phyloP scores from a whole-genome alignment of 2,797 vertebrate genomes.

The Darevskia mixta region DNA sequence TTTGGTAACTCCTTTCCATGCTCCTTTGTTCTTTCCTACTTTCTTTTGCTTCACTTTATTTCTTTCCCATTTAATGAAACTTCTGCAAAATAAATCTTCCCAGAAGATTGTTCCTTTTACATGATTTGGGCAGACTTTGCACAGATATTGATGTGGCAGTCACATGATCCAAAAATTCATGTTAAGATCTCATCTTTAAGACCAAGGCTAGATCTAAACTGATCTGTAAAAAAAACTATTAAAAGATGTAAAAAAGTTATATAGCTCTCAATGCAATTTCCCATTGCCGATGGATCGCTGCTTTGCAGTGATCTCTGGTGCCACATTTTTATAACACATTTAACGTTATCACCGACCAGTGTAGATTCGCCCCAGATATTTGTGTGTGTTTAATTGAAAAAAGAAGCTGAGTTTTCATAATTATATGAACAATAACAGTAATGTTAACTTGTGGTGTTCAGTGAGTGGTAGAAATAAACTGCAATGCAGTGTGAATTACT shows the following conservation, averaged over 20 bases:
- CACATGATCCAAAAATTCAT: not conserved
- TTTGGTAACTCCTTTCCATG: not conserved
- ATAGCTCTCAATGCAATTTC: too few relatives aligned
- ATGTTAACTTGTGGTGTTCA: not conserved
- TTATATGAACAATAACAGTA: not conserved
- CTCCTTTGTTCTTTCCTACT: not conserved
- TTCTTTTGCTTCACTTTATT: not conserved
- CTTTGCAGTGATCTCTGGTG: too few relatives aligned
- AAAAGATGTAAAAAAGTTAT: too few relatives aligned
- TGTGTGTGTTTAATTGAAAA: not conserved
- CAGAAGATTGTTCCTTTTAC: not conserved
- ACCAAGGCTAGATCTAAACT: not conserved
- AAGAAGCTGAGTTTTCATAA: not conserved
- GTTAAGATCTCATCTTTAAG: not conserved
- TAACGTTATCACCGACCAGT: too few relatives aligned
- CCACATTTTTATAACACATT: too few relatives aligned
- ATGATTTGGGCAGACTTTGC: conserved; percentile 13
- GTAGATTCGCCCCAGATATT: too few relatives aligned
- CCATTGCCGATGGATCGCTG: too few relatives aligned
- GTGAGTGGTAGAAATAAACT: conserved; percentile 21
- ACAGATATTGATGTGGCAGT: not conserved
- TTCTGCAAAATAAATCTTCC: conserved; percentile 16
- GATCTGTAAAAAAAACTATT: too few relatives aligned
- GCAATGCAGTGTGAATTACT: conserved; percentile 6
- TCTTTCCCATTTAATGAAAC: not conserved